phyloP scores from a whole-genome alignment of 2,113 vertebrate species.

The Emydocephalus ijimae region DNA sequence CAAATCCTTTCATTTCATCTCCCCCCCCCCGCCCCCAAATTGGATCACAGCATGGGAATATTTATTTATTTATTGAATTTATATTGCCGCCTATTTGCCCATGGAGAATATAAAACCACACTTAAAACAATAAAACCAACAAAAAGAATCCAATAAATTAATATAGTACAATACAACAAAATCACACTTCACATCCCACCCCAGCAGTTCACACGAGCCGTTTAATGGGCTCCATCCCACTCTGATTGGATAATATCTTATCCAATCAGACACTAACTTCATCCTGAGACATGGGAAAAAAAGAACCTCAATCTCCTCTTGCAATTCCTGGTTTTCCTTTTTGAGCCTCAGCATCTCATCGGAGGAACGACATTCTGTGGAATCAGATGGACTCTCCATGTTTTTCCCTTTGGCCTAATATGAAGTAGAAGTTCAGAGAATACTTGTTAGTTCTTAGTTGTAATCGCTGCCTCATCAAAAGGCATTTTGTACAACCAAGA shows the following conservation, averaged over 20 bases:
- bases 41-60: neutral
- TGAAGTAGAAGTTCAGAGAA: neutral
- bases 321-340: constrained; percentile 74
- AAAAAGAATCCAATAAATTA: too few species aligned
- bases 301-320: constrained; percentile 79
- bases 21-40: neutral
- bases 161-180: too few species aligned
- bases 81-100: too few species aligned
- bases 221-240: too few species aligned
- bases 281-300: neutral
- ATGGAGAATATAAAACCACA: too few species aligned
- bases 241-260: neutral
- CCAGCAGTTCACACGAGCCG: too few species aligned
- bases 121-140: too few species aligned
- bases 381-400: constrained; percentile 58
- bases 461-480: neutral
- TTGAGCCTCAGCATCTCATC: constrained; percentile 73
- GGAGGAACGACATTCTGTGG: constrained; percentile 16
- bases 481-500: neutral
- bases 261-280: too few species aligned
- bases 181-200: too few species aligned
- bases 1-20: neutral
- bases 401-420: constrained; percentile 68
- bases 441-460: neutral
- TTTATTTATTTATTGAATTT: too few species aligned